Percentiles rank a stretch among this genome's conserved stretches.
Conservation (phyloP, 2,888 invertebrate species). For the Atrina japonica region DNA sequence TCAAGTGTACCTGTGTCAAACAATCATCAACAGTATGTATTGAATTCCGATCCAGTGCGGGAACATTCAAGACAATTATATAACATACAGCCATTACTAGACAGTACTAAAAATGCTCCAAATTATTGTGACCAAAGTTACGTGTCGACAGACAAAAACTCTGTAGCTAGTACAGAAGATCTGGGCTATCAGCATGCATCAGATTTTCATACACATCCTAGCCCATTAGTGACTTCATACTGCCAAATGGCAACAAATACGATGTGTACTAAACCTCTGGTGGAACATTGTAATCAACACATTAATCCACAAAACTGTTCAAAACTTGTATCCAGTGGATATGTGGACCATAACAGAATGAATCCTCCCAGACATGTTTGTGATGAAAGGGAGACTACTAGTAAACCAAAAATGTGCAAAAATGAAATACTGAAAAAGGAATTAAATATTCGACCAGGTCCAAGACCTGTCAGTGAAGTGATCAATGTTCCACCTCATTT, state of each 20-base stretch:
- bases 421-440: background rate
- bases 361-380: background rate
- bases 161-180: slow-evolving; percentile 1
- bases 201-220: background rate
- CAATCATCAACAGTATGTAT: background rate
- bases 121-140: background rate
- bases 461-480: slow-evolving; percentile 49
- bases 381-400: background rate
- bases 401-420: no score
- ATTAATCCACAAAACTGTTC: background rate
- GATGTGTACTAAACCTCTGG: no score
- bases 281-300: no score
- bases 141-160: slow-evolving; percentile 19
- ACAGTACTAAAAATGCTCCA: slow-evolving; percentile 1
- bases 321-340: background rate
- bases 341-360: slow-evolving; percentile 6
- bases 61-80: background rate
- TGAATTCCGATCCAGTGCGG: no score
- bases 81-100: slow-evolving; percentile 15
- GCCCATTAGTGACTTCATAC: background rate
- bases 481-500: slow-evolving; percentile 57
- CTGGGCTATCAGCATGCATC: background rate
- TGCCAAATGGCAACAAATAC: background rate
- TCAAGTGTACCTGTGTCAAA: slow-evolving; percentile 12
- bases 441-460: background rate